A percentile compares a stretch with the other conserved stretches of the same genome.
Evolutionary conservation across 2,113 vertebrate genomes (phyloP).

Genomic region (Nettapus auritus): DNA sequence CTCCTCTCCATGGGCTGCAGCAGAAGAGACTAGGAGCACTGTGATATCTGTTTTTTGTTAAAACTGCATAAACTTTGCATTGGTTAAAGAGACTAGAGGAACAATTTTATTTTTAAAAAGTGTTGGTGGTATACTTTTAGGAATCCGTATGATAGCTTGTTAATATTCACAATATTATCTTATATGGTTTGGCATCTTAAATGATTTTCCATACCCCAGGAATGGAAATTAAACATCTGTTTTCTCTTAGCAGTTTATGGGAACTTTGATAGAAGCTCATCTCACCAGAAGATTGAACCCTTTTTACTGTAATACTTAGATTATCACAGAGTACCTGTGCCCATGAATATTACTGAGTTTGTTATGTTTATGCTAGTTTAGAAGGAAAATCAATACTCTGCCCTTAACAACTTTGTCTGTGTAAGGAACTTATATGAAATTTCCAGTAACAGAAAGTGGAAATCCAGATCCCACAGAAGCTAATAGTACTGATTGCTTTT

Average conservation of each 20-base stretch:
- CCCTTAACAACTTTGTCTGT: not conserved
- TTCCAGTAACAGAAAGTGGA: not conserved
- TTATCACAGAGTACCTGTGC: not conserved
- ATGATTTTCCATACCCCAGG: not conserved
- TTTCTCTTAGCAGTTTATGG: not conserved
- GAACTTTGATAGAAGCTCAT: not conserved
- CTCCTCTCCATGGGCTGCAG: too few relatives aligned
- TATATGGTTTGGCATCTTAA: not conserved
- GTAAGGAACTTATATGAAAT: not conserved
- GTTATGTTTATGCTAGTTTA: not conserved
- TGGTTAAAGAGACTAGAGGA: not conserved
- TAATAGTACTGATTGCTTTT: not conserved
- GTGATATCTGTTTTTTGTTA: not conserved
- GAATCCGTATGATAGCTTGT: not conserved
- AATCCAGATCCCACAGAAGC: not conserved
- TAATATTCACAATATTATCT: not conserved
- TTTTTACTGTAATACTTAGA: not conserved
- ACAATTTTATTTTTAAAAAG: not conserved
- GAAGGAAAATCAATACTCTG: not conserved
- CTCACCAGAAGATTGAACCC: not conserved
- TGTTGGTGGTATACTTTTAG: not conserved
- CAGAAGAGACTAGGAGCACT: not conserved
- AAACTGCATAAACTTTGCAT: not conserved
- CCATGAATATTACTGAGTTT: not conserved
- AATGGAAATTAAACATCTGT: not conserved